Conservation (phyloP, 1,140 invertebrate species). For the Drosophila kepulauana region DNA sequence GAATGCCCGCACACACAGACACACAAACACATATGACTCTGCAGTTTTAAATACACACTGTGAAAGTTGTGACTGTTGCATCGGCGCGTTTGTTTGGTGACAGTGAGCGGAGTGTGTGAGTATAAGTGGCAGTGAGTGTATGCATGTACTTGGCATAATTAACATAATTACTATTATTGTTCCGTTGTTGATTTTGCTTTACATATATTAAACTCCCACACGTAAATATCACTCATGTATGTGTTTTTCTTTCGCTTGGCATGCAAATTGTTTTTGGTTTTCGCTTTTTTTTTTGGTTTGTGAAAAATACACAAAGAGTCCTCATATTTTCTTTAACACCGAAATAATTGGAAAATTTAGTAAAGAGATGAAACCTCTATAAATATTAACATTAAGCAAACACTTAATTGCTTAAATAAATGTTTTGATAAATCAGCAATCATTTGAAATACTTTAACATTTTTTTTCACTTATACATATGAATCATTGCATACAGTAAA, state of each 20-base stretch:
- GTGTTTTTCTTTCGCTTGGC: constrained; percentile 57
- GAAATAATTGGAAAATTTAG: background rate
- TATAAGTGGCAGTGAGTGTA: constrained; percentile 6
- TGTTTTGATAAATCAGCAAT: background rate
- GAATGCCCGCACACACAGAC: constrained; percentile 10
- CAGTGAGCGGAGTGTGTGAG: constrained; percentile 12
- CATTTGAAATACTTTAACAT: background rate
- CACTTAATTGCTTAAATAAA: background rate
- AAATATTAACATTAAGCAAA: background rate
- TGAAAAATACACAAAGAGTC: background rate
- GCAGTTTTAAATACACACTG: no score
- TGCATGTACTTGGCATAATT: constrained; percentile 63
- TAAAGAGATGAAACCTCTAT: no score
- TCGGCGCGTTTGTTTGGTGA: constrained; percentile 46
- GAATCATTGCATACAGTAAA: background rate
- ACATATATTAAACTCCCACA: constrained; percentile 49
- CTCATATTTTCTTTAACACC: background rate
- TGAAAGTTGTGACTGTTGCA: constrained; percentile 52
- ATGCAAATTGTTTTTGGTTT: constrained; percentile 65
- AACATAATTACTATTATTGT: constrained; percentile 83
- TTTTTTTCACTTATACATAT: background rate
- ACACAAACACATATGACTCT: background rate
- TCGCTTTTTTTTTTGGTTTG: constrained; percentile 14
- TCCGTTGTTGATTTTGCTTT: constrained; percentile 76
- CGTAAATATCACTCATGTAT: constrained; percentile 39